Evolutionary conservation across 2,888 invertebrate genomes (phyloP).

Genomic region (Coecobrya sp.): DNA sequence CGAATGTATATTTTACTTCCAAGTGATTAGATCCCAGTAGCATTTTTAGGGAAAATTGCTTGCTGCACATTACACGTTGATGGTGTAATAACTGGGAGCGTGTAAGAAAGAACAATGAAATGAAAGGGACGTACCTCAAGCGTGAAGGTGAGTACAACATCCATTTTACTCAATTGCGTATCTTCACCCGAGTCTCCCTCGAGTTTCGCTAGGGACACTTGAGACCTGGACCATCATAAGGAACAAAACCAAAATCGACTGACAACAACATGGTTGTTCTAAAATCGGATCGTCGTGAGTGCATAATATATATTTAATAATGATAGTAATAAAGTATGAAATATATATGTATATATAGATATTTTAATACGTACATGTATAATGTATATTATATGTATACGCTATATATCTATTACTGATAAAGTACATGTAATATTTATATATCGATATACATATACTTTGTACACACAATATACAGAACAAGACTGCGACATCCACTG

Average conservation of each 20-base stretch:
- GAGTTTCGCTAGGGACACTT: slow-evolving; percentile 96
- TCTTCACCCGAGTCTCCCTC: slow-evolving; percentile 99
- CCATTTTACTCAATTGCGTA: slow-evolving; percentile 98
- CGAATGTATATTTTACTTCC: neutral
- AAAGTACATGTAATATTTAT: slow-evolving; percentile 51
- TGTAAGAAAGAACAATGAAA: slow-evolving; percentile 9
- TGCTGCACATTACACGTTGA: neutral
- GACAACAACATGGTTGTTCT: slow-evolving; percentile 83
- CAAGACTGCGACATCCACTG: slow-evolving; percentile 78
- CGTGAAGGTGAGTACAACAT: slow-evolving; percentile 98
- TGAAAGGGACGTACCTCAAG: slow-evolving; percentile 92
- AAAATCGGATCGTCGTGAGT: slow-evolving; percentile 68
- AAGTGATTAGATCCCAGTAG: neutral
- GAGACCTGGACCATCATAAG: slow-evolving; percentile 90
- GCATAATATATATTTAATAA: slow-evolving; percentile 60
- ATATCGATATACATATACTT: slow-evolving; percentile 56
- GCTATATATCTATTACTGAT: slow-evolving; percentile 39
- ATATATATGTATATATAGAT: slow-evolving; percentile 47
- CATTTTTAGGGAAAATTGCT: neutral
- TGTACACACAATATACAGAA: slow-evolving; percentile 54
- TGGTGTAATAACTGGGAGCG: neutral
- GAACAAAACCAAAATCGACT: slow-evolving; percentile 84
- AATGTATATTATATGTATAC: slow-evolving; percentile 28
- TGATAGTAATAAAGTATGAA: slow-evolving; percentile 46
- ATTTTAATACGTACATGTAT: slow-evolving; percentile 45